Base-by-base conservation (phyloP, 2,888 invertebrate species). In the Microdon myrmicae region DNA sequence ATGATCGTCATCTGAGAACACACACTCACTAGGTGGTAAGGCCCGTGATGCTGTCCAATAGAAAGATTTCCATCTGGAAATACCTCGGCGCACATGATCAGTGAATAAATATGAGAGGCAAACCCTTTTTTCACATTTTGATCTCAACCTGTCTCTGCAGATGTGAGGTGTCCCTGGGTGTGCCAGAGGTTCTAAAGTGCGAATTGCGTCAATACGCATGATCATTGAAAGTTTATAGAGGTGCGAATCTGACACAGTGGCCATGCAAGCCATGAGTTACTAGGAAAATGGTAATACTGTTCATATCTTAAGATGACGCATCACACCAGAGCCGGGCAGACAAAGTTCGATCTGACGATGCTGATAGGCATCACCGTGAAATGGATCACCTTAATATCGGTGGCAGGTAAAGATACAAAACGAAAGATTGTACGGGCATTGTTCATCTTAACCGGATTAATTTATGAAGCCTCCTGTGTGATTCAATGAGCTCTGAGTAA, bases 361-460 rank as follows among this genome's bases (percentile, higher is more conserved):
- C 56, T 44, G 61, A 64, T 64, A 64, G 56, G 44, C 45, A 64
- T 64, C 61, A 45, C 45, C 35, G 43, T 37, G 5, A 64, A 51
- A 64, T 48, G 49, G 51, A 56, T 61, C 45, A 31, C 43, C 31
- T 14, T 17, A 8, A 14, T 19, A 20, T 9, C 26, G 14, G 8
- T 16, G 23, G 16, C 26, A 12, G 10, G 17, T 47, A 29, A 48
- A 37, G 32, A 13, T 34, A 37, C 38, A 9, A 54, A 23, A 12
- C 26, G 29, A 6, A 13, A 35, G 31, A 41, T 51, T 45, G 56
- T 49, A 56, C 39, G 49, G 35, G 22, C 25, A 44, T 44, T 45
- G 45, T 64, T 64, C 56, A 25, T 41, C 26, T 45, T 64, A 64
- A 64, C 56, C 61, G 61, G 61, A 64, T 64, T 56, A 56, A 35